Evolutionary conservation across 2,797 vertebrate species (phyloP), one percentile per base, ranked within the genome.

Genomic region (Falco biarmicus): DNA sequence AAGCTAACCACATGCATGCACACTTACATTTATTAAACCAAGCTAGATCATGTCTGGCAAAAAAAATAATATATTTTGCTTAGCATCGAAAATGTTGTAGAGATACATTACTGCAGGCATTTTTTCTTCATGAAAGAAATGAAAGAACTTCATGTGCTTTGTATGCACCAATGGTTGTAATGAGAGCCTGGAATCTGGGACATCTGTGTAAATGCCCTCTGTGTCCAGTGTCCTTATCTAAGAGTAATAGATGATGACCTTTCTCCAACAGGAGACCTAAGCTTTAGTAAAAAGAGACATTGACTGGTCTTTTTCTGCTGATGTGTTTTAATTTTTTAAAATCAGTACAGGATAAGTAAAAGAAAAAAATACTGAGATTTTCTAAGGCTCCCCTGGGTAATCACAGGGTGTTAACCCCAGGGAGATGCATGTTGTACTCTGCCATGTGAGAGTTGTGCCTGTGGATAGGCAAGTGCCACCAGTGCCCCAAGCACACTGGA

Each of bases 381-480:
- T 50, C 1, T 4, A 39, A 54, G 19, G 11, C 7, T 75, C 6
- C 4, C 2, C 7, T 29, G 7, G 1, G 8, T 31, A 26, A 7
- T 57, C 18, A 41, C 41, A 12, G 11, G 41, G 41, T 12, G 41
- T 41, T 41, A 41, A 41, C 3, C 10, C 7, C 15, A 10, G 15
- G 11, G 15, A 78, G 6, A 9, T 15, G 10, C 13, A 11, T 3
- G 3, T 43, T 41, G 15, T 20, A 25, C 6, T 34, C 9, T 20
- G 2, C 8, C 6, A 12, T 1, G 2, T 0, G 2, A 9, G 9
- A 66, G 4, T 5, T 63, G n/a, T 47, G 3, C 32, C 41, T 6
- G 4, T 22, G 34, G 15, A 29, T 20, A 75, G 32, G 48, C 22
- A 37, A 64, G 21, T 14, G 32, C 5, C 29, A 17, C 37, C 37